phyloP scores from a whole-genome alignment of 2,797 vertebrate genomes.

The Echiichthys vipera region DNA sequence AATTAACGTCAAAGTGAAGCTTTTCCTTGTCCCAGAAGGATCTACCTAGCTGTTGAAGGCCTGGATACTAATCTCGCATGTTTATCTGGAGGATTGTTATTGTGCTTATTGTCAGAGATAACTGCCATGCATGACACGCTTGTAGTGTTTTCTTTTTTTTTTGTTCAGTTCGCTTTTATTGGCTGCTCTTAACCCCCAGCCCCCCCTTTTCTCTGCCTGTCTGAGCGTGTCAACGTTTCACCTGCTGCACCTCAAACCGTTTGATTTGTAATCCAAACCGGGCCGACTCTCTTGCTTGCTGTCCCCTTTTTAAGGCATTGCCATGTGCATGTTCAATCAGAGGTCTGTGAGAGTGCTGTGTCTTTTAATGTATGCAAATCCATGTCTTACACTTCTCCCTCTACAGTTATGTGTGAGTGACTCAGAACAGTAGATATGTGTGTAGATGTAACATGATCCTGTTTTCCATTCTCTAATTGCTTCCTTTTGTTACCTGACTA shows the following conservation, averaged over 20 bases:
- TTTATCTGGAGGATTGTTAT: conserved; percentile 63
- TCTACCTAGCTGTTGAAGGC: conserved; percentile 62
- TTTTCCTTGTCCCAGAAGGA: conserved; percentile 69
- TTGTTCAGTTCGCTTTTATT: conserved; percentile 25
- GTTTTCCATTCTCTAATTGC: conserved; percentile 92
- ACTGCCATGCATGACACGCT: conserved; percentile 66
- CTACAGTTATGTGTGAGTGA: neutral
- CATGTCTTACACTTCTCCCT: conserved; percentile 24
- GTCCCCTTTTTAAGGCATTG: conserved; percentile 44
- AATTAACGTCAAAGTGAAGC: conserved; percentile 40
- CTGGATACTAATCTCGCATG: conserved; percentile 79
- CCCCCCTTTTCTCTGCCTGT: neutral
- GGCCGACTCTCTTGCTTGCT: conserved; percentile 46
- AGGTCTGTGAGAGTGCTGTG: conserved; percentile 31
- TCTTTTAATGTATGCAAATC: conserved; percentile 13
- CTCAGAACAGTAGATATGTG: conserved; percentile 24
- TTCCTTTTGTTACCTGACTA: conserved; percentile 99
- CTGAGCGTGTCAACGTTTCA: conserved; percentile 27
- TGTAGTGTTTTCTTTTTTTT: conserved; percentile 24
- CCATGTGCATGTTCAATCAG: conserved; percentile 60
- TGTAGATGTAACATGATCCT: conserved; percentile 53
- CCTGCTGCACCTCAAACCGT: conserved; percentile 35
- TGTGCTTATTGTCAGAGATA: conserved; percentile 62
- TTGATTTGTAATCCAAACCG: neutral
- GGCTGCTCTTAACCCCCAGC: conserved; percentile 37